Evolutionary conservation across 2,888 invertebrate species (phyloP), one percentile per base, ranked within the genome.

Genomic region (Temnothorax unifasciatus): DNA sequence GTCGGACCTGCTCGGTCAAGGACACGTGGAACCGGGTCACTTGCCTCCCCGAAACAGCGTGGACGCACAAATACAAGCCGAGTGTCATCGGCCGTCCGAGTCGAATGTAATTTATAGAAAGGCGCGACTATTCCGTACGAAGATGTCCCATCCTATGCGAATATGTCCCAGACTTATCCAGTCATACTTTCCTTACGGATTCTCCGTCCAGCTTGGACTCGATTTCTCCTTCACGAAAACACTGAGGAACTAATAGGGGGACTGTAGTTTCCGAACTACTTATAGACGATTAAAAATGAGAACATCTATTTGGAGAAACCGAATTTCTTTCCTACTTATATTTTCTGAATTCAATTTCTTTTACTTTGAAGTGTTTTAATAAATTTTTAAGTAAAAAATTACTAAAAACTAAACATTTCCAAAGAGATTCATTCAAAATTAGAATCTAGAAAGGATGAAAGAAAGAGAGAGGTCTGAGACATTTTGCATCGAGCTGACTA

Each of bases 11-110:
- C 92, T 93, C 94, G 94, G 94, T 94, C 94, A 94, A 94, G 94
- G 94, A 94, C 94, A 94, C 91, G 81, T 79, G 86, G 86, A 94
- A 94, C 89, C 89, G 89, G 94, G 94, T 93, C 93, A 93, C 87
- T 86, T 88, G 90, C 88, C 85, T 79, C 83, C 91, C 82, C 83
- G 81, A 90, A 90, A 89, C 54, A 44, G 18, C 47, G 34, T 61
- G 29, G 29, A 66, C 21, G 6, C 4, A 15, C 29, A 63, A 75
- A 63, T 47, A 29, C 44, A 52, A 25, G 34, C 21, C 21, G 41
- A 44, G n/a, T 29, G n/a, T 57, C 41, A 69, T 44, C 57, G 44
- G 8, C 15, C 13, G 1, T 64, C 3, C 25, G 52, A 54, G 8
- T 44, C 11, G n/a, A 57, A 57, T 29, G 21, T 50, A 21, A 52